Base-by-base conservation (phyloP, 2,888 invertebrate species). In the Myathropa florea region DNA sequence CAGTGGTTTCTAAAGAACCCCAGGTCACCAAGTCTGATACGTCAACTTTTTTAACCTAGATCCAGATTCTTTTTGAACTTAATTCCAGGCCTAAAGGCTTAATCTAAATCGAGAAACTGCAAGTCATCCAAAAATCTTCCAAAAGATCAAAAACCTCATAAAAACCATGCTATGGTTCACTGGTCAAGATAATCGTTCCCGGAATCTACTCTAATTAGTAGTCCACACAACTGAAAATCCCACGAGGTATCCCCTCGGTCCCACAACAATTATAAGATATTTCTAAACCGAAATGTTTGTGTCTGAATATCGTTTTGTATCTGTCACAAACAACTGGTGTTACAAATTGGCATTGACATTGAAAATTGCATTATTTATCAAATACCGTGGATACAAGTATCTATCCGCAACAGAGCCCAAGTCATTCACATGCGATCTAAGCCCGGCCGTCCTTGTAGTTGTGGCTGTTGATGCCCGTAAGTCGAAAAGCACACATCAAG, bases 341-440 rank as follows among this genome's bases (percentile, higher is more conserved):
- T 23, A 46, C 23, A 75, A 55, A 73, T 64, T 71, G 85, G 73
- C 85, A 86, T 86, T 86, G 85, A 86, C 78, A 82, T 81, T 86
- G 84, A 80, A 72, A 85, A 73, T 77, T 81, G 63, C 68, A 81
- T 53, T 81, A 59, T 68, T 81, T 81, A 80, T 64, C 24, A 73
- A 71, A 55, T 60, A 57, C 61, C 39, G 24, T 18, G 4, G 18
- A 59, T 14, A 30, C 39, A 72, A 71, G 59, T 68, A 68, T 71
- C 60, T 75, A 53, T 55, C 55, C 71, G n/a, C 39, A 39, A 4
- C 4, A n/a, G 18, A 7, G 46, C 46, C 18, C 46, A 46, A 28
- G 24, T 57, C 57, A 24, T 23, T 26, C 57, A 24, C 24, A 23
- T 26, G 24, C 24, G 1, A 26, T 12, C 24, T 24, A 24, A 57